phyloP scores from a whole-genome alignment of 1,140 invertebrate species.

The Onthophagus taurus region DNA sequence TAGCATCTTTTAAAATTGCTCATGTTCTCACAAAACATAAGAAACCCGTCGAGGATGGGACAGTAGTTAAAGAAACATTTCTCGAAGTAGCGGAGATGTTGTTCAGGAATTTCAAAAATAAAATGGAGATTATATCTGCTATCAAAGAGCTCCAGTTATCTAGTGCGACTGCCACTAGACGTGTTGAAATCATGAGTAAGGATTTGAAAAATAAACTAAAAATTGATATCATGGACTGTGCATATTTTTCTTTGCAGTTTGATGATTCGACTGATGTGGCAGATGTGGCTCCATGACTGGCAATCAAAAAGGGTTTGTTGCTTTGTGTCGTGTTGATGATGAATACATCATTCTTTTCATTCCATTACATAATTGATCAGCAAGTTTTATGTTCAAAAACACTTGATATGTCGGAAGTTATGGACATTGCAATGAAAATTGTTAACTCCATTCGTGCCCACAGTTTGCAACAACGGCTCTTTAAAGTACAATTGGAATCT shows the following conservation, averaged over 20 bases:
- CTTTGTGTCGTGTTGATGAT: conserved; percentile 15
- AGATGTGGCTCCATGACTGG: conserved; percentile 21
- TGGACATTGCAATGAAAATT: conserved; percentile 14
- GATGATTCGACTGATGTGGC: conserved; percentile 26
- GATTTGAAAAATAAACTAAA: conserved; percentile 14
- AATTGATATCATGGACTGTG: conserved; percentile 11
- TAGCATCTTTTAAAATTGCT: conserved; percentile 11
- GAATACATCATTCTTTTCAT: conserved; percentile 9
- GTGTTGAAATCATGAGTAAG: conserved; percentile 13
- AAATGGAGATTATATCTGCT: conserved; percentile 11
- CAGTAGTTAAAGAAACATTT: conserved; percentile 11
- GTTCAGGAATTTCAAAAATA: conserved; percentile 13
- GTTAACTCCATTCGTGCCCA: conserved; percentile 13
- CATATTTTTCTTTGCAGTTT: conserved; percentile 16
- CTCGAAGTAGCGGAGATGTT: conserved; percentile 6
- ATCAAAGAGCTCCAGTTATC: conserved; percentile 16
- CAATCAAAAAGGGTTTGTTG: conserved; percentile 14
- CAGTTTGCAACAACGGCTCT: conserved; percentile 24
- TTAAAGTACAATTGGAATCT: conserved; percentile 12
- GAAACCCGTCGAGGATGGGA: conserved; percentile 13
- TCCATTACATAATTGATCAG: conserved; percentile 18
- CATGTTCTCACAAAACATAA: conserved; percentile 11
- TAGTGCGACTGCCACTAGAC: conserved; percentile 12
- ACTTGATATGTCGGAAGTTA: not conserved
- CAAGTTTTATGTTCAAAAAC: conserved; percentile 15